Evolutionary conservation across 2,797 vertebrate genomes (phyloP).

Genomic region (Mus caroli): DNA sequence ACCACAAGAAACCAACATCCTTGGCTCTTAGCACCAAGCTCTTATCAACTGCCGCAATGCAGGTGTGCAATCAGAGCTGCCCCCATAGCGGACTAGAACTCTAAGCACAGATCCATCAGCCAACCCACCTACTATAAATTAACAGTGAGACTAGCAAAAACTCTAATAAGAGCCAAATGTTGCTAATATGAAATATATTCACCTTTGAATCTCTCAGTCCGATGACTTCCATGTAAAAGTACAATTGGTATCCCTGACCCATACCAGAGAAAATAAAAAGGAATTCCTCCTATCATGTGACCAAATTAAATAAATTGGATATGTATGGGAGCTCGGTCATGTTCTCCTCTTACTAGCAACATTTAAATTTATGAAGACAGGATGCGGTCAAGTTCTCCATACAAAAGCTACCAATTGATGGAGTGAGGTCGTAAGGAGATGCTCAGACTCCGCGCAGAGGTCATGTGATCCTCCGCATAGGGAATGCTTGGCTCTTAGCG

Average conservation of each 20-base stretch:
- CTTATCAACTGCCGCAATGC: constrained; percentile 27
- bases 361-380: constrained; percentile 54
- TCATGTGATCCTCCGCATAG: not conserved
- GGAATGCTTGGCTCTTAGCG: not conserved
- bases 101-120: not conserved
- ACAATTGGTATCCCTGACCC: constrained; percentile 3
- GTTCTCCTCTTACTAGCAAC: constrained; percentile 41
- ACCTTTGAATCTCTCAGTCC: constrained; percentile 45
- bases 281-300: not conserved
- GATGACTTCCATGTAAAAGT: constrained; percentile 62
- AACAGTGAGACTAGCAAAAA: constrained; percentile 50
- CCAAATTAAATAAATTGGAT: not conserved
- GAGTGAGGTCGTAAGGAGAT: not conserved
- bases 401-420: not conserved
- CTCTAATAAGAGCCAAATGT: constrained; percentile 35
- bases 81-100: not conserved
- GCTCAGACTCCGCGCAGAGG: not conserved
- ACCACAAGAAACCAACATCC: constrained; percentile 36
- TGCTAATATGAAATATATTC: constrained; percentile 48
- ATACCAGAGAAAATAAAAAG: not conserved
- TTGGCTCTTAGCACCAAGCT: constrained; percentile 26
- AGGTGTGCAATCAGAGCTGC: not conserved
- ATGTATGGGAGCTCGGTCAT: not conserved
- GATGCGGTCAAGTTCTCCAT: not conserved
- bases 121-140: constrained; percentile 29